These are phyloP conservation scores for Micromys minutus DNA, from an alignment of 2,113 vertebrate genomes.

Conservation along the genomic window DNA sequence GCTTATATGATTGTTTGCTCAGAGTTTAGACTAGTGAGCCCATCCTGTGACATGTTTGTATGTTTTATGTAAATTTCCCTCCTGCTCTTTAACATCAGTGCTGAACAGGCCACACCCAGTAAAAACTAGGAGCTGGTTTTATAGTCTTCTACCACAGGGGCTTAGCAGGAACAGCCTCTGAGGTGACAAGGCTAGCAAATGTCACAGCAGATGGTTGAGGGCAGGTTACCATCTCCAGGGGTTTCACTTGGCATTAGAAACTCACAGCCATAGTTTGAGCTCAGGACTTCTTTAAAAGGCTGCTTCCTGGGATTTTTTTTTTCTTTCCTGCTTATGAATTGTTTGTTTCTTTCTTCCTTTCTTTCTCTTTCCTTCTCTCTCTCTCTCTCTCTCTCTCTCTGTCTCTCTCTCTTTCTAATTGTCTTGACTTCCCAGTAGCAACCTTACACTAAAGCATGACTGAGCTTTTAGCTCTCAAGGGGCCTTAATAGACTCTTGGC, in stretches of 20 bases:
- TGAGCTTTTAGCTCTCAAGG: slow-evolving; percentile 57
- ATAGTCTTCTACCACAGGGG: background rate
- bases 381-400: background rate
- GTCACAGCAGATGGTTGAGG: slow-evolving; percentile 55
- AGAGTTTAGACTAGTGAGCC: background rate
- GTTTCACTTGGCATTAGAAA: slow-evolving; percentile 47
- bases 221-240: slow-evolving; percentile 29
- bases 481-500: slow-evolving; percentile 49
- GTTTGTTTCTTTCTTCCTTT: slow-evolving; percentile 8
- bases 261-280: slow-evolving; percentile 49
- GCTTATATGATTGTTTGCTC: slow-evolving; percentile 16
- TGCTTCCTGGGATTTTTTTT: background rate
- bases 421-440: slow-evolving; percentile 44
- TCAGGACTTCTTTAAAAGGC: slow-evolving; percentile 42
- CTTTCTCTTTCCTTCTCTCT: slow-evolving; percentile 41
- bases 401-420: slow-evolving; percentile 44
- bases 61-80: slow-evolving; percentile 44
- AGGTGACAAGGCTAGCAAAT: slow-evolving; percentile 57
- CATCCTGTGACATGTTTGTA: background rate
- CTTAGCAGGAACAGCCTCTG: slow-evolving; percentile 41
- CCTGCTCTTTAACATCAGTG: slow-evolving; percentile 40
- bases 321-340: slow-evolving; percentile 35
- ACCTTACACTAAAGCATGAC: slow-evolving; percentile 45
- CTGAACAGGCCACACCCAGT: slow-evolving; percentile 49
- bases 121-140: slow-evolving; percentile 51